Percentiles rank a stretch among this genome's conserved stretches.
phyloP scores from a whole-genome alignment of 2,888 invertebrate species.

The Drosophila emarginata region DNA sequence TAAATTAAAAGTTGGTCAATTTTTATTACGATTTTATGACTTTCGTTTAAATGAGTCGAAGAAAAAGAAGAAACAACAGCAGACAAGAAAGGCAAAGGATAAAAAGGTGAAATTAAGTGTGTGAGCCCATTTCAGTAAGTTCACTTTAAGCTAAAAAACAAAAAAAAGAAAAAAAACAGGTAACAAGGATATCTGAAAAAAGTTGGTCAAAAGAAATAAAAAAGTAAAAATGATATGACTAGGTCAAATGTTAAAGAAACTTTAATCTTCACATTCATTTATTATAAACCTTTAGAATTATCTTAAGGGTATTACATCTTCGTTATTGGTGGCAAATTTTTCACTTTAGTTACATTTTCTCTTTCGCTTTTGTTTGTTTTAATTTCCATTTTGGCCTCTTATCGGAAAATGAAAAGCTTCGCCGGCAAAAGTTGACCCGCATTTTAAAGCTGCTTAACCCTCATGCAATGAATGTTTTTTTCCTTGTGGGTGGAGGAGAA shows the following conservation, averaged over 20 bases:
- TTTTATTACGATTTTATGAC: constrained; percentile 65
- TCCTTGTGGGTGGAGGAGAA: background rate
- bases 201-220: background rate
- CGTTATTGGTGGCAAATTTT: background rate
- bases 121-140: constrained; percentile 4
- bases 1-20: constrained; percentile 71
- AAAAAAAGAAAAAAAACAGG: background rate
- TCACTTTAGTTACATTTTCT: constrained; percentile 22
- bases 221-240: background rate
- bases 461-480: constrained; percentile 33
- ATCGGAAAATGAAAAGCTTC: constrained; percentile 47
- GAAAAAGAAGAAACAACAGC: background rate
- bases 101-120: constrained; percentile 14
- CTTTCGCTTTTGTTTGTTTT: constrained; percentile 47
- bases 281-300: background rate
- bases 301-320: constrained; percentile 8
- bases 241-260: background rate
- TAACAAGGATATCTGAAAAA: too few relatives aligned
- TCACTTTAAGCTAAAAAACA: background rate
- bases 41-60: constrained; percentile 29
- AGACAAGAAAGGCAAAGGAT: constrained; percentile 16
- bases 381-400: constrained; percentile 46
- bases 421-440: constrained; percentile 55
- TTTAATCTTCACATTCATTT: background rate
- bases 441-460: constrained; percentile 68